Base-by-base conservation (phyloP, 2,888 invertebrate species). In the Hirtodrosophila duncani region DNA sequence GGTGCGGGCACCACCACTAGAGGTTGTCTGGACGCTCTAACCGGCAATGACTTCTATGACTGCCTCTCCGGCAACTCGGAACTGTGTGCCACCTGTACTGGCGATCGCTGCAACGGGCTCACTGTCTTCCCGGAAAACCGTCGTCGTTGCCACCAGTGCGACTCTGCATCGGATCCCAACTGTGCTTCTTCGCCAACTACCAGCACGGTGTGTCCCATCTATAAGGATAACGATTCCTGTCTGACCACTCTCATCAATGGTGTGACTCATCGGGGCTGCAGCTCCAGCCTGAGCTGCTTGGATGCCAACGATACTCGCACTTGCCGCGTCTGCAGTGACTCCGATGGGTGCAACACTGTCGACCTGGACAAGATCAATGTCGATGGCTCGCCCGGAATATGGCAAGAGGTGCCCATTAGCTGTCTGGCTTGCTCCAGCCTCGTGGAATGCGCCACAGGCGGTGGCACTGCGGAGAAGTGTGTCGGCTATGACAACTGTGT, bases 211-310 rank as follows among this genome's bases (percentile, higher is more conserved):
- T 85, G 85, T 8, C 74, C 80, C 3, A 45, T 83, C n/a, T 80
- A 81, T 30, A 56, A 45, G 1, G 53, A 48, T 4, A 44, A 53
- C 1, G 83, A 86, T 13, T 30, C 58, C 2, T 85, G 85, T 38
- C 69, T 85, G 4, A 72, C 74, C 3, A 75, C 70, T 5, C 56
- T 71, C 16, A 42, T 43, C 3, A 31, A 78, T 3, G 82, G 67
- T 0, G 31, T 80, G 2, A 85, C 84, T 0, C 43, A 68, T 18
- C 82, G 85, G 1, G 86, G 84, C 3, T 85, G 85, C 41, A 60
- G 55, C 10, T 83, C 85, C 2, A 70, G 56, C 13, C 16, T 81
- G 7, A 55, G 52, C 26, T 85, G 85, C 17, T 53, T 70, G n/a
- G 61, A 69, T 34, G 65, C 71, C 3, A 58, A 42, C 26, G 75